Evolutionary conservation across 1,140 invertebrate species (phyloP).

Genomic region (Patella vulgata): DNA sequence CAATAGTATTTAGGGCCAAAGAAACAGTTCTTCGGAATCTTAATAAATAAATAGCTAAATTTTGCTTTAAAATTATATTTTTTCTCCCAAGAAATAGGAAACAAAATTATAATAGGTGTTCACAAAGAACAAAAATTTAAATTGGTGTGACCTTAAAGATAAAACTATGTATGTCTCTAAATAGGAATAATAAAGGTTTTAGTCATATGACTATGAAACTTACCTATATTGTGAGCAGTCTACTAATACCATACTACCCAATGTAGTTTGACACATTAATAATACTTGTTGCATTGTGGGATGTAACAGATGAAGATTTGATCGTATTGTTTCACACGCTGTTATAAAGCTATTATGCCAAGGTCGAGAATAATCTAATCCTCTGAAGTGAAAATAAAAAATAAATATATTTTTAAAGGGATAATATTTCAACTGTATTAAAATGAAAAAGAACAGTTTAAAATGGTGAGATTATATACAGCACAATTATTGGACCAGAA

Average conservation of each 20-base stretch:
- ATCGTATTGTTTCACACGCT: slow-evolving; percentile 43
- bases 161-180: no score
- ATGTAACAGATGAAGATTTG: slow-evolving; percentile 62
- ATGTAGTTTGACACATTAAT: slow-evolving; percentile 57
- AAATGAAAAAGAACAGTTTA: neutral
- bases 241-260: slow-evolving; percentile 56
- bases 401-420: neutral
- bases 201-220: neutral
- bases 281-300: slow-evolving; percentile 60
- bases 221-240: slow-evolving; percentile 60
- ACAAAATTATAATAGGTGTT: no score
- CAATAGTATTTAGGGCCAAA: no score
- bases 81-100: no score
- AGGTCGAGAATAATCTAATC: slow-evolving; percentile 61
- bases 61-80: no score
- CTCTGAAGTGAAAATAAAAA: slow-evolving; percentile 45
- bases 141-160: no score
- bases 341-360: slow-evolving; percentile 61
- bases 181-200: slow-evolving; percentile 2
- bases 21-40: no score
- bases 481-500: no score
- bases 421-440: neutral
- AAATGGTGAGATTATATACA: no score
- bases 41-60: no score
- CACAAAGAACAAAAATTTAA: no score